Percentiles rank a stretch among this genome's conserved stretches.
These are phyloP conservation scores for Anagrus nilaparvatae DNA, from an alignment of 1,140 invertebrate genomes.

Conservation along the genomic window DNA sequence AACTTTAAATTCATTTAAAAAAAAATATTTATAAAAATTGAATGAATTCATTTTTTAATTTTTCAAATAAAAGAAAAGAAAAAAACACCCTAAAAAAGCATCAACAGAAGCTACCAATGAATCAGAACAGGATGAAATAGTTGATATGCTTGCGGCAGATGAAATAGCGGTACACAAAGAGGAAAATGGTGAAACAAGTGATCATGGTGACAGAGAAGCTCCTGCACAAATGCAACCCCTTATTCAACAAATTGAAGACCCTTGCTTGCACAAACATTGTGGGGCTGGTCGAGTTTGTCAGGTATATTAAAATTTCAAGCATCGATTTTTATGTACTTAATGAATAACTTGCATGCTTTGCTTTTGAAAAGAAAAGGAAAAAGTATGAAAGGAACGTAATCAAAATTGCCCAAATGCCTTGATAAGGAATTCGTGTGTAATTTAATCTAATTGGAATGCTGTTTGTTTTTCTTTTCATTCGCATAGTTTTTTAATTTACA, in stretches of 20 bases:
- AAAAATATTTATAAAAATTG: too few relatives aligned
- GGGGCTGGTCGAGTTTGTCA: constrained; percentile 81
- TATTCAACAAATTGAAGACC: constrained; percentile 46
- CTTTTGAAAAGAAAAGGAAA: too few relatives aligned
- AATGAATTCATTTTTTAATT: constrained; percentile 8
- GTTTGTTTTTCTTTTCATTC: constrained; percentile 14
- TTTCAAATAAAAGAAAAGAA: constrained; percentile 18
- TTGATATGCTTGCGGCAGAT: constrained; percentile 34
- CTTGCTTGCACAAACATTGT: constrained; percentile 77
- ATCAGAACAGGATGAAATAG: constrained; percentile 32
- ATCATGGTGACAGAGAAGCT: constrained; percentile 14
- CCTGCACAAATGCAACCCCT: constrained; percentile 16
- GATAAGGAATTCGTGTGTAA: too few relatives aligned
- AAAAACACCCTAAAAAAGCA: constrained; percentile 26
- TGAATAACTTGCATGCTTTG: too few relatives aligned
- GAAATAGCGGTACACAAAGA: constrained; percentile 23
- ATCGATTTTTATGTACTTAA: too few relatives aligned
- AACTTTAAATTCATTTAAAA: not conserved
- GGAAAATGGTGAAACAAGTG: constrained; percentile 18
- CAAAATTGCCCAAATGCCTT: too few relatives aligned
- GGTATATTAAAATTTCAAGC: constrained; percentile 33
- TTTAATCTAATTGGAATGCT: too few relatives aligned
- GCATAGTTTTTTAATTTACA: not conserved
- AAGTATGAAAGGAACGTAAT: too few relatives aligned
- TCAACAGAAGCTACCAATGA: constrained; percentile 26